phyloP scores from a whole-genome alignment of 1,140 invertebrate genomes.

The Anoplolepis gracilipes region DNA sequence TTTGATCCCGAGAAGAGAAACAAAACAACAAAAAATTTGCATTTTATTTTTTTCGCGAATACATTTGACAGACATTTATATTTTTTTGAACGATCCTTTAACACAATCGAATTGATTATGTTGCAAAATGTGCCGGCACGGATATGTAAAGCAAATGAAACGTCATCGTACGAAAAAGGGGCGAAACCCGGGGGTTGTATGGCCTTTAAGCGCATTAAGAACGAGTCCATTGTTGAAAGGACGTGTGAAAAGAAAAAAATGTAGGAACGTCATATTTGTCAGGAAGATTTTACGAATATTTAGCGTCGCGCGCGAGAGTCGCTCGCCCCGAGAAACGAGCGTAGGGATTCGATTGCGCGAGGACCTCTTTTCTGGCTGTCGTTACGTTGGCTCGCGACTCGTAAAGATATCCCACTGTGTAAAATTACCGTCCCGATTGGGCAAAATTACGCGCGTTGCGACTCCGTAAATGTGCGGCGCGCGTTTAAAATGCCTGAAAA shows the following conservation, averaged over 20 bases:
- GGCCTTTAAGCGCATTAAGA: constrained; percentile 25
- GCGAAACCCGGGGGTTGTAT: too few species aligned
- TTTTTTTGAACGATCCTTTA: not conserved
- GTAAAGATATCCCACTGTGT: constrained; percentile 13
- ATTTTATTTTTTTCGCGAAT: not conserved
- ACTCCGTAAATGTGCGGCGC: not conserved
- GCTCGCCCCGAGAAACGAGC: not conserved
- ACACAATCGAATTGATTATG: constrained; percentile 44
- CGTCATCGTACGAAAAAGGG: constrained; percentile 23
- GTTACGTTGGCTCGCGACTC: not conserved
- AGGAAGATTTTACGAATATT: constrained; percentile 1
- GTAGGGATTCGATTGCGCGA: not conserved
- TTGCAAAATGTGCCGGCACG: constrained; percentile 9
- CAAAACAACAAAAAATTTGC: not conserved
- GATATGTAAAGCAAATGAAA: not conserved
- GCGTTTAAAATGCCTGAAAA: constrained; percentile 34
- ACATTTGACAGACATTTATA: not conserved
- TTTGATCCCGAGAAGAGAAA: not conserved
- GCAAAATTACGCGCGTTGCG: not conserved
- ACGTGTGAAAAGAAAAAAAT: not conserved
- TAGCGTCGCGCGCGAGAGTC: not conserved
- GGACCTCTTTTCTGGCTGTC: not conserved
- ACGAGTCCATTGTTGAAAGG: constrained; percentile 32
- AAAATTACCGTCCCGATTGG: not conserved
- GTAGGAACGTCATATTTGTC: constrained; percentile 2